A percentile compares a stretch with the other conserved stretches of the same genome.
phyloP scores from a whole-genome alignment of 1,140 invertebrate genomes.

The Zaprionus ghesquierei region DNA sequence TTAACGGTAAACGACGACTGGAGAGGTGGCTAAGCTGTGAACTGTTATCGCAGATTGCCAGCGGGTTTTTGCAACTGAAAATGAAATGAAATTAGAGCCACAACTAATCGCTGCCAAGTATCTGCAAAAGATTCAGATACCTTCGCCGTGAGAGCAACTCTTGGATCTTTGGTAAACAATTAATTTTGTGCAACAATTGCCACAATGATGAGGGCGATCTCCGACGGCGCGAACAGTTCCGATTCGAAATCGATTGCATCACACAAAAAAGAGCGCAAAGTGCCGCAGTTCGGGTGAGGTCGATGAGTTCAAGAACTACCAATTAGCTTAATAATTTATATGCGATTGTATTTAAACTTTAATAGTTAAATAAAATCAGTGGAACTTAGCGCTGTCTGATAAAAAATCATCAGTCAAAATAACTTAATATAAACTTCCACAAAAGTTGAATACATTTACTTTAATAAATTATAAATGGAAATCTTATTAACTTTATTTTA shows the following conservation, averaged over 20 bases:
- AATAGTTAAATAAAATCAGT: neutral
- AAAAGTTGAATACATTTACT: too few relatives aligned
- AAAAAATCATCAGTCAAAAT: neutral
- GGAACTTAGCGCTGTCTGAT: neutral
- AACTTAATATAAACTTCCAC: neutral
- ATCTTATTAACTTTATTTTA: too few relatives aligned
- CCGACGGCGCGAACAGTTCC: constrained; percentile 33
- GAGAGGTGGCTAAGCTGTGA: constrained; percentile 1
- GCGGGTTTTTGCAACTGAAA: constrained; percentile 37
- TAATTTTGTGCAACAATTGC: constrained; percentile 68
- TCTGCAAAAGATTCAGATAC: constrained; percentile 33
- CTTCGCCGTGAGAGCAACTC: constrained; percentile 29
- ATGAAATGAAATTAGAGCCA: constrained; percentile 55
- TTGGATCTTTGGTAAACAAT: constrained; percentile 53
- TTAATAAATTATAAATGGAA: neutral
- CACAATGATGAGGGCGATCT: constrained; percentile 40
- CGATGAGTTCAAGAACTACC: neutral
- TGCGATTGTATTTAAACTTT: neutral
- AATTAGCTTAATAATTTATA: neutral
- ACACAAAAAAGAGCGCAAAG: constrained; percentile 23
- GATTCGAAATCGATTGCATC: constrained; percentile 35
- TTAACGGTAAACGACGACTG: neutral
- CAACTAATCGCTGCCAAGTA: constrained; percentile 69
- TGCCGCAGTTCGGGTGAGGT: neutral
- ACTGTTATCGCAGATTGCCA: constrained; percentile 58